Percentiles rank a stretch among this genome's conserved stretches.
Evolutionary conservation across 2,888 invertebrate species (phyloP).

Genomic region (Archaeoteleia sp.): DNA sequence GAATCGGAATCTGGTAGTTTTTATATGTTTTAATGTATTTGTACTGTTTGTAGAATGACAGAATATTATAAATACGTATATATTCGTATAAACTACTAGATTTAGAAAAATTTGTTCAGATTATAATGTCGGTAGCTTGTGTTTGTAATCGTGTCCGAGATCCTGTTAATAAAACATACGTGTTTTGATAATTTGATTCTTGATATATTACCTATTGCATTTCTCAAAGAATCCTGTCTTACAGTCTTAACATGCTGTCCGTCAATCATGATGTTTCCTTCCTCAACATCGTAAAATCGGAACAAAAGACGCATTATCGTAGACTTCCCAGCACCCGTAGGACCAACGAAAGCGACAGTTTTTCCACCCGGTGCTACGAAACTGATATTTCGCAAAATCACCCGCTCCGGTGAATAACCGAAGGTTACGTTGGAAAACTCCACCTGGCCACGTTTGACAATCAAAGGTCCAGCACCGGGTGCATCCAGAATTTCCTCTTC

Average conservation of each 20-base stretch:
- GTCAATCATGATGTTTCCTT: slow-evolving; percentile 91
- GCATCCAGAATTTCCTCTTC: slow-evolving; percentile 91
- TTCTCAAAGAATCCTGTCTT: slow-evolving; percentile 88
- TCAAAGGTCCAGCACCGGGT: slow-evolving; percentile 84
- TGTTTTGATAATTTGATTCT: background rate
- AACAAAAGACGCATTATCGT: slow-evolving; percentile 96
- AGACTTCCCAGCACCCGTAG: slow-evolving; percentile 95
- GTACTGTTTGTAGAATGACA: too few species aligned
- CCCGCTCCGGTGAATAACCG: slow-evolving; percentile 87
- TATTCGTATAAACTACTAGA: too few species aligned
- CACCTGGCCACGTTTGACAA: slow-evolving; percentile 83
- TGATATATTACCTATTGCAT: slow-evolving; percentile 79
- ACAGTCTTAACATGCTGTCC: slow-evolving; percentile 92
- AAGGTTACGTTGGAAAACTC: slow-evolving; percentile 95
- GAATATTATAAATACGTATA: too few species aligned
- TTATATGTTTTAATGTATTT: too few species aligned
- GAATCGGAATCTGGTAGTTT: too few species aligned
- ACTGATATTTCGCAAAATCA: slow-evolving; percentile 85
- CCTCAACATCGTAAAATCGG: slow-evolving; percentile 95
- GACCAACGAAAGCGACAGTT: slow-evolving; percentile 91
- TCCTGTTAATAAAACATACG: background rate
- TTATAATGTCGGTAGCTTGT: too few species aligned
- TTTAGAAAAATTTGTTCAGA: background rate
- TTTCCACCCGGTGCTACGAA: slow-evolving; percentile 89
- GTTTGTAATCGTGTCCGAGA: too few species aligned